These are phyloP conservation scores for Leucosticte australis DNA, from an alignment of 2,113 vertebrate genomes.

Conservation along the genomic window DNA sequence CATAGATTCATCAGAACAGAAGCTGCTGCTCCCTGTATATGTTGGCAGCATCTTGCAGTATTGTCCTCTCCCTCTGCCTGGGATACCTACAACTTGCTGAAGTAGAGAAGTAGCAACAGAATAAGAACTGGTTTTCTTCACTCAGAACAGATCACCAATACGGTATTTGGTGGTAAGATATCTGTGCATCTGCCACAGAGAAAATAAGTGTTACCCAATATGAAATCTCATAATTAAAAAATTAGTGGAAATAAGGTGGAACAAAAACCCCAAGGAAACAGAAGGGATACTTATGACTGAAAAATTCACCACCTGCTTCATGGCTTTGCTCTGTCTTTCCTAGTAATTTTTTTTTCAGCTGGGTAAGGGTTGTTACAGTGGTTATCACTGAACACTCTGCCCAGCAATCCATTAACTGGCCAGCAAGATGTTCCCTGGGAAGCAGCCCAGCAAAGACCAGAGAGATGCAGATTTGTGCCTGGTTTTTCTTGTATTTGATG, in stretches of 20 bases:
- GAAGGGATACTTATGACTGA: background rate
- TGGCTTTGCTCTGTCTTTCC: background rate
- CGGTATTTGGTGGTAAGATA: background rate
- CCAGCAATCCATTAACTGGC: background rate
- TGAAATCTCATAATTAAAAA: background rate
- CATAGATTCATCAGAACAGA: conserved; percentile 20
- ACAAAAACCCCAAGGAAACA: background rate
- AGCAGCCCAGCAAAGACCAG: background rate
- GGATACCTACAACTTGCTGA: background rate
- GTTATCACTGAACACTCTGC: background rate
- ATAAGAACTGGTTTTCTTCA: background rate
- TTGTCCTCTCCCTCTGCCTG: background rate
- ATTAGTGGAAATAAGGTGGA: background rate
- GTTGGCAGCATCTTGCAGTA: background rate
- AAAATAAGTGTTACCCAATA: background rate
- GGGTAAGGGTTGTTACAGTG: background rate
- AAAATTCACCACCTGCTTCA: background rate
- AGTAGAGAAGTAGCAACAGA: background rate
- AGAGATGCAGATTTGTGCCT: background rate
- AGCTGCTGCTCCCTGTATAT: background rate
- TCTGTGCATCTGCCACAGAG: background rate
- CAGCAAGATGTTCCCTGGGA: background rate
- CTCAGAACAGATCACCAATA: background rate
- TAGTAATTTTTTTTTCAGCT: background rate
- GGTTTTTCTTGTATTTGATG: background rate